These are phyloP conservation scores for Andrena praecox DNA, from an alignment of 2,888 invertebrate genomes.

Conservation along the genomic window DNA sequence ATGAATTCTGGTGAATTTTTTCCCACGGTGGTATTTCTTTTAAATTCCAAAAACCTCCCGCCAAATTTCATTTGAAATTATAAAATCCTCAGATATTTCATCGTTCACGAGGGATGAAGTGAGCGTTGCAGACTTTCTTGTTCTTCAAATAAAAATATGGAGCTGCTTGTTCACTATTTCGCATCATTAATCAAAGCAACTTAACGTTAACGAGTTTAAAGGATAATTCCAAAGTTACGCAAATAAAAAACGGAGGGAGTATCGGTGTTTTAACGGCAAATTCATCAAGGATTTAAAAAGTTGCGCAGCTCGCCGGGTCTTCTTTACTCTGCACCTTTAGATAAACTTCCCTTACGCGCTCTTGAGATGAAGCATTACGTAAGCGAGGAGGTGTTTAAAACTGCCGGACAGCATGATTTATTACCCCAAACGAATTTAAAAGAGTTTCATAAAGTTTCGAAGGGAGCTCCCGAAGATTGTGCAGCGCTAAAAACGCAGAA, in stretches of 20 bases:
- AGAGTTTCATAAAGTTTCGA: too few species aligned
- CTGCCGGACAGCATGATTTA: neutral
- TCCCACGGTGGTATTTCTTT: too few species aligned
- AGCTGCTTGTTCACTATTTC: too few species aligned
- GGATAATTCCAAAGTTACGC: neutral
- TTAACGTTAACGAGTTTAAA: neutral
- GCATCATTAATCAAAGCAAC: too few species aligned
- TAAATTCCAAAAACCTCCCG: too few species aligned
- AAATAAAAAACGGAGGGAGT: neutral
- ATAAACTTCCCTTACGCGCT: neutral
- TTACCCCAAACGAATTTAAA: too few species aligned
- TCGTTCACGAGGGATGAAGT: too few species aligned
- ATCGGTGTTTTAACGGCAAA: neutral
- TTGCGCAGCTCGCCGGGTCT: neutral
- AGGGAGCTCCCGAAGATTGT: neutral
- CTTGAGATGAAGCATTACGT: neutral
- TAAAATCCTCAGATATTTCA: too few species aligned
- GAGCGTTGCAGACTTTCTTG: too few species aligned
- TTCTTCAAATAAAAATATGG: too few species aligned
- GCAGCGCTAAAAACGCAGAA: neutral
- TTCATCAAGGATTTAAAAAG: constrained; percentile 6
- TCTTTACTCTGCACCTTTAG: neutral
- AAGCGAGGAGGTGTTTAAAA: neutral
- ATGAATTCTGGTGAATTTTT: too few species aligned
- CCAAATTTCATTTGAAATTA: too few species aligned